Evolutionary conservation across 2,888 invertebrate species (phyloP), one percentile per base, ranked within the genome.

Genomic region (Drosophila peninsularis): DNA sequence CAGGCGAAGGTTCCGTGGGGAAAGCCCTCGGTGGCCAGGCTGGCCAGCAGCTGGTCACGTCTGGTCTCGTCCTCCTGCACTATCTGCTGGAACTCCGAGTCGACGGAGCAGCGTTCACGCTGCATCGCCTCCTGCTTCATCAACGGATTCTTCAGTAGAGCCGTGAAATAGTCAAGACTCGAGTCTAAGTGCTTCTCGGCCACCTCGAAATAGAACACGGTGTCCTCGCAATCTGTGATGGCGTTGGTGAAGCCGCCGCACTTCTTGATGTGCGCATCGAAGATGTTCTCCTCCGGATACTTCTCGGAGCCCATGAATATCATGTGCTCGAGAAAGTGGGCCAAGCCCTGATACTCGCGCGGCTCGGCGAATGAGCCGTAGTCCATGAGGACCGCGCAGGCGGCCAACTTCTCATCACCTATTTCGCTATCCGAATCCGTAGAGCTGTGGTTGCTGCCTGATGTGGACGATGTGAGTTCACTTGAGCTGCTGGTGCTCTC

Each of bases 261-360:
- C 93, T 96, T 96, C 93, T 95, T 95, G 27, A 97, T 94, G 80
- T 95, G 97, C 1, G 96, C 93, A 92, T 97, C 97, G 88, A 97
- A 96, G 76, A 95, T 96, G 91, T 97, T 97, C 93, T 98, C 98
- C 90, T 94, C 10, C 96, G 97, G 97, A 91, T 96, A 98, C 90
- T 97, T 98, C 88, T 96, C 94, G 78, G 97, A 97, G 36, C 98
- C 98, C 98, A 98, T 98, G 90, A 98, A 98, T 24, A 98, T 92
- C 98, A 98, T 97, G 91, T 97, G 97, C 87, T 97, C 97, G 4
- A 97, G 93, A 90, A 97, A 97, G 91, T 97, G 97, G 0, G 97
- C 96, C 90, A 97, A 91, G 0, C 97, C 97, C 79, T 95, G 96
- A 61, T 97, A 95, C 95, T 95, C 83, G 94, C 94, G 92, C 0